Evolutionary conservation across 2,113 vertebrate genomes (phyloP).

Genomic region (Nycticebus coucang): DNA sequence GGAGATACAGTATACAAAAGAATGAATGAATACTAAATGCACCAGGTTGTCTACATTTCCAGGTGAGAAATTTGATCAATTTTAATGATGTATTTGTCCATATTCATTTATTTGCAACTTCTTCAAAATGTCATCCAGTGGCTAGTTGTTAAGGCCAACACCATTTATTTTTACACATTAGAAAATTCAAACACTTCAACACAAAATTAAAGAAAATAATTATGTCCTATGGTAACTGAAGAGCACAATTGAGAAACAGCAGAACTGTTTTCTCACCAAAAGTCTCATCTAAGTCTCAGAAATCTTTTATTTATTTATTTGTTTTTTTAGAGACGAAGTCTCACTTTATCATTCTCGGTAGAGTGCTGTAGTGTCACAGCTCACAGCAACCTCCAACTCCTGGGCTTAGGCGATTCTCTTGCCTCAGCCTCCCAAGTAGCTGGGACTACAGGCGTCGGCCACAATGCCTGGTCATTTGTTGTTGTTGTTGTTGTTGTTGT

Average conservation of each 20-base stretch:
- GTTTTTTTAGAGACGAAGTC: too few species aligned
- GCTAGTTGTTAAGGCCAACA: conserved; percentile 87
- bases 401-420: too few species aligned
- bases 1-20: background rate
- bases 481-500: too few species aligned
- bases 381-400: too few species aligned
- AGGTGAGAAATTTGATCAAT: background rate
- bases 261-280: conserved; percentile 29
- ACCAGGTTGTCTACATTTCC: background rate
- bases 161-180: conserved; percentile 31
- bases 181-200: conserved; percentile 10
- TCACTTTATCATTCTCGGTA: too few species aligned
- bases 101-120: conserved; percentile 88
- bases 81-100: conserved; percentile 84
- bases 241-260: background rate
- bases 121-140: conserved; percentile 91
- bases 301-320: too few species aligned
- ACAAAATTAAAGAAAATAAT: background rate
- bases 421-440: too few species aligned
- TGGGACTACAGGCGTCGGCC: too few species aligned
- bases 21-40: background rate
- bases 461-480: too few species aligned
- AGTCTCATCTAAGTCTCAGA: conserved; percentile 1
- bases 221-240: background rate
- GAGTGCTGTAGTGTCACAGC: too few species aligned